Evolutionary conservation across 1,140 invertebrate genomes (phyloP).

Genomic region (Metaphire vulgaris): DNA sequence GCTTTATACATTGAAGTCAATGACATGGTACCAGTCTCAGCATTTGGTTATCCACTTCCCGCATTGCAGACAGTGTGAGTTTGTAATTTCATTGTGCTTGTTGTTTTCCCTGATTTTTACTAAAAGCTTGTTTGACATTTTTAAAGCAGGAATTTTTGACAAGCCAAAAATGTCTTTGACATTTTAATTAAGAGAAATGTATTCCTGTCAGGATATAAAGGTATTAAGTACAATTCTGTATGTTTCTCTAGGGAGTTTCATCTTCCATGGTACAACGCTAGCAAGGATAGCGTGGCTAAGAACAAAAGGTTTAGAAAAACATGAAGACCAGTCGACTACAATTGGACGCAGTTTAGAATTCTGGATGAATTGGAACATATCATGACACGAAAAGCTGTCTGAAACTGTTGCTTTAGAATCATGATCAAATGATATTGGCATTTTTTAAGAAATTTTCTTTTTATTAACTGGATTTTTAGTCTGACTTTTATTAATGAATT

Average conservation of each 20-base stretch:
- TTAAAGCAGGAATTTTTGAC: neutral
- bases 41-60: neutral
- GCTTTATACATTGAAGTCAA: neutral
- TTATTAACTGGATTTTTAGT: neutral
- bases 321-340: neutral
- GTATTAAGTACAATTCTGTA: no score
- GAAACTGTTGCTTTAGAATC: no score
- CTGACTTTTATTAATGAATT: neutral
- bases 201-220: no score
- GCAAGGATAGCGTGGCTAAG: neutral
- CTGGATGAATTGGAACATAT: neutral
- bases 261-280: neutral
- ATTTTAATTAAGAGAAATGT: no score
- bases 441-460: neutral
- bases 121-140: neutral
- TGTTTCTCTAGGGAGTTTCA: neutral
- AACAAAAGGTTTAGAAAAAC: neutral
- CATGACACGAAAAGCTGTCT: no score
- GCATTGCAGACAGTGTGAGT: neutral
- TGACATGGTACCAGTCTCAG: neutral
- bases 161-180: no score
- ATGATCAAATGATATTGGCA: no score
- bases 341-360: neutral
- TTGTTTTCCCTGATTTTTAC: neutral
- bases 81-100: neutral